Conservation (phyloP, 2,797 vertebrate genomes). For the Spinus pinus region DNA sequence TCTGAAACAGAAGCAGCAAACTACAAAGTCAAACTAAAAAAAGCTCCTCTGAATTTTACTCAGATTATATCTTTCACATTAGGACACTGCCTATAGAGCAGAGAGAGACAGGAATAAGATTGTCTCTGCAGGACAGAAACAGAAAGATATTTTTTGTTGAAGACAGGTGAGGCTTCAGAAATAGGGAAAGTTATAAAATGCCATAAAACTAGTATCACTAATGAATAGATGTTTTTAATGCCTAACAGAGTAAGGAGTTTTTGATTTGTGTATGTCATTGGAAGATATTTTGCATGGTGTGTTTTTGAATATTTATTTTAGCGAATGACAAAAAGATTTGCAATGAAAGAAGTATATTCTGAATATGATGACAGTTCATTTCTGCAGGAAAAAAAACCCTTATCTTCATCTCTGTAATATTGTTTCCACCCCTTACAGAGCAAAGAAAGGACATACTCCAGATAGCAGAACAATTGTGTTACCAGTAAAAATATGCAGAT, state of each 20-base stretch:
- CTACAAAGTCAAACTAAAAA: not conserved
- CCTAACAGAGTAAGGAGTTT: not conserved
- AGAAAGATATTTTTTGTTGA: not conserved
- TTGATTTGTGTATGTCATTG: not conserved
- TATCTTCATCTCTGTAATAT: not conserved
- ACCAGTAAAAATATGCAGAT: not conserved
- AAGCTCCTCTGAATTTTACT: not conserved
- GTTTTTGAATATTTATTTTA: not conserved
- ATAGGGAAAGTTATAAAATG: not conserved
- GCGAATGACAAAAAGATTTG: not conserved
- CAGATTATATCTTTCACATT: not conserved
- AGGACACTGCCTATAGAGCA: not conserved
- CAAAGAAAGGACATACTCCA: not conserved
- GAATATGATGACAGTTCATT: not conserved
- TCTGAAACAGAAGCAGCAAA: not conserved
- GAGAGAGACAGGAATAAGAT: not conserved
- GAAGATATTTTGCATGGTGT: not conserved
- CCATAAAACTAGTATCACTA: not conserved
- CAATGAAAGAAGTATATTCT: not conserved
- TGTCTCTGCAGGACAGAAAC: not conserved
- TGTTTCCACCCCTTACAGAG: not conserved
- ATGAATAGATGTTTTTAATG: not conserved
- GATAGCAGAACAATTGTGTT: not conserved
- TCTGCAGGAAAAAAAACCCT: not conserved
- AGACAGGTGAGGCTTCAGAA: not conserved